Percentiles rank a stretch among this genome's conserved stretches.
phyloP scores from a whole-genome alignment of 2,113 vertebrate genomes.

The Opisthocomus hoazin region DNA sequence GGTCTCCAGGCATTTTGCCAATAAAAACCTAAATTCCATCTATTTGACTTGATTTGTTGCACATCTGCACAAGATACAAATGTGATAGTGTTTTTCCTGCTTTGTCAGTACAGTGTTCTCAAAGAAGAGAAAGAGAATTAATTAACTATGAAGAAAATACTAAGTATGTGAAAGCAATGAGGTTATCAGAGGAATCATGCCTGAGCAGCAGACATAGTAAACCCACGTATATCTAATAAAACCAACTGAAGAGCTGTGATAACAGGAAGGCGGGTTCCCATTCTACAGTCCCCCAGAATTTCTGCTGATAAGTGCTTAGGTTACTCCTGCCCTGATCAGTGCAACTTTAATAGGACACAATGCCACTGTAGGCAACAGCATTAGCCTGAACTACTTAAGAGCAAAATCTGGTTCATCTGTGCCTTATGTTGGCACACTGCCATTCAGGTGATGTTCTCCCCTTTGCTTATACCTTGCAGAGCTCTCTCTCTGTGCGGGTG shows the following conservation, averaged over 20 bases:
- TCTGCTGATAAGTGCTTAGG: background rate
- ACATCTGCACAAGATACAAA: background rate
- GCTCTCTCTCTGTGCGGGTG: background rate
- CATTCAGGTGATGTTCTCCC: background rate
- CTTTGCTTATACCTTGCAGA: background rate
- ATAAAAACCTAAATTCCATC: background rate
- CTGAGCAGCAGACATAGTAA: background rate
- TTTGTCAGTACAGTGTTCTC: background rate
- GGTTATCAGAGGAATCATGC: background rate
- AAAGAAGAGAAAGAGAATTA: background rate
- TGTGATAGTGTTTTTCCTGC: background rate
- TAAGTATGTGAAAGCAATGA: background rate
- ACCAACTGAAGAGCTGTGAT: background rate
- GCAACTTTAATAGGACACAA: background rate
- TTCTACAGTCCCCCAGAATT: background rate
- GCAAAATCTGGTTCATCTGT: background rate
- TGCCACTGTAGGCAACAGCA: background rate
- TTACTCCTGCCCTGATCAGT: background rate
- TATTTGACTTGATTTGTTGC: background rate
- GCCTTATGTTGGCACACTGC: background rate
- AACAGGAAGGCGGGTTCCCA: background rate
- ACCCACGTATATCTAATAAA: background rate
- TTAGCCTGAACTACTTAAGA: background rate
- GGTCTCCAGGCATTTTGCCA: background rate
- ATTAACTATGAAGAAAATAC: background rate